These are phyloP conservation scores for Drosophila quinaria DNA, from an alignment of 2,888 invertebrate species.

Conservation along the genomic window DNA sequence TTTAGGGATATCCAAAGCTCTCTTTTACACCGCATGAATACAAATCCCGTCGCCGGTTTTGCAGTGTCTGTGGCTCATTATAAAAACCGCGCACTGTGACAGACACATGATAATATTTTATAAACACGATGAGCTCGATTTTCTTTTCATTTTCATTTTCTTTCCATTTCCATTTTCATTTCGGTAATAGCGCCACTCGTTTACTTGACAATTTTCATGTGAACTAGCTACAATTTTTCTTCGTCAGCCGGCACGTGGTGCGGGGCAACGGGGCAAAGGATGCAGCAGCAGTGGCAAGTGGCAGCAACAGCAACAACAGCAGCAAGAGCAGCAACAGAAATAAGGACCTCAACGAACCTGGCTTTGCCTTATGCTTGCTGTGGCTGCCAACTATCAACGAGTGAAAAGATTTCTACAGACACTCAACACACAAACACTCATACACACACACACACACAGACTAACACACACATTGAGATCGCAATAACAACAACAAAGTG, in stretches of 20 bases:
- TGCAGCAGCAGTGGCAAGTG: slow-evolving; percentile 12
- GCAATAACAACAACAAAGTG: slow-evolving; percentile 63
- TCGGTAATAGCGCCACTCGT: slow-evolving; percentile 71
- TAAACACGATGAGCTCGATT: slow-evolving; percentile 70
- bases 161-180: slow-evolving; percentile 67
- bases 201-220: slow-evolving; percentile 72
- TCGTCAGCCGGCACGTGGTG: slow-evolving; percentile 53
- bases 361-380: slow-evolving; percentile 44
- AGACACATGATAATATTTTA: slow-evolving; percentile 55
- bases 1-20: slow-evolving; percentile 25
- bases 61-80: slow-evolving; percentile 44
- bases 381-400: slow-evolving; percentile 64
- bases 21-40: slow-evolving; percentile 49
- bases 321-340: slow-evolving; percentile 33
- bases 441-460: background rate
- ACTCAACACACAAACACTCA: slow-evolving; percentile 30
- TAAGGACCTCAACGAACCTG: slow-evolving; percentile 50
- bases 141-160: slow-evolving; percentile 55
- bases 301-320: slow-evolving; percentile 20
- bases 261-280: background rate
- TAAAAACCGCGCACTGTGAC: slow-evolving; percentile 37
- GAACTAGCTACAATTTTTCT: slow-evolving; percentile 78
- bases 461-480: background rate
- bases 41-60: slow-evolving; percentile 50
- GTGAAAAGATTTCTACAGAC: slow-evolving; percentile 67